A percentile compares a stretch with the other conserved stretches of the same genome.
Evolutionary conservation across 2,113 vertebrate genomes (phyloP).

Genomic region (Stercorarius parasiticus): DNA sequence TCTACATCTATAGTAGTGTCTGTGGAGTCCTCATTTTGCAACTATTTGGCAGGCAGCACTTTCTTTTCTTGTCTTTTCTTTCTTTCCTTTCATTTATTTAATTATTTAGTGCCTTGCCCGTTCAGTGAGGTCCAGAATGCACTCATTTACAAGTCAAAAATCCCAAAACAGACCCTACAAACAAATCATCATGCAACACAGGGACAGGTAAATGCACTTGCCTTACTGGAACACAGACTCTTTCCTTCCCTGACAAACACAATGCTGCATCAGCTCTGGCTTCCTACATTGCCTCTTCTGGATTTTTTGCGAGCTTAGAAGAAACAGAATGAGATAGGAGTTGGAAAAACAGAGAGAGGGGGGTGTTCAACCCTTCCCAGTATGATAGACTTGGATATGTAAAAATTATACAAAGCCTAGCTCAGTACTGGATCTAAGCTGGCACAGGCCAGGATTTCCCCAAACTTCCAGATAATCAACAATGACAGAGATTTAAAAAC

Average conservation of each 20-base stretch:
- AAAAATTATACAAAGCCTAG: background rate
- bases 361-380: background rate
- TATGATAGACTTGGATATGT: fast-evolving
- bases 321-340: background rate
- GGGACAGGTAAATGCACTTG: background rate
- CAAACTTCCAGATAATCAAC: background rate
- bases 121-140: background rate
- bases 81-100: background rate
- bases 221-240: background rate
- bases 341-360: background rate
- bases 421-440: background rate
- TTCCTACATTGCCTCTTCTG: background rate
- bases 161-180: background rate
- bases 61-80: background rate
- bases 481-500: background rate
- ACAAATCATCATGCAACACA: background rate
- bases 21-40: background rate
- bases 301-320: background rate
- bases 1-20: background rate
- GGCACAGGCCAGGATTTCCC: background rate
- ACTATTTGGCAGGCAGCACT: background rate
- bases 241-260: background rate
- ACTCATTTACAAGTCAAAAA: background rate
- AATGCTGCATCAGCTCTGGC: background rate
- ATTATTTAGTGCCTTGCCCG: background rate